Evolutionary conservation across 2,797 vertebrate genomes (phyloP), one percentile per base, ranked within the genome.

Genomic region (Anguilla megastoma): DNA sequence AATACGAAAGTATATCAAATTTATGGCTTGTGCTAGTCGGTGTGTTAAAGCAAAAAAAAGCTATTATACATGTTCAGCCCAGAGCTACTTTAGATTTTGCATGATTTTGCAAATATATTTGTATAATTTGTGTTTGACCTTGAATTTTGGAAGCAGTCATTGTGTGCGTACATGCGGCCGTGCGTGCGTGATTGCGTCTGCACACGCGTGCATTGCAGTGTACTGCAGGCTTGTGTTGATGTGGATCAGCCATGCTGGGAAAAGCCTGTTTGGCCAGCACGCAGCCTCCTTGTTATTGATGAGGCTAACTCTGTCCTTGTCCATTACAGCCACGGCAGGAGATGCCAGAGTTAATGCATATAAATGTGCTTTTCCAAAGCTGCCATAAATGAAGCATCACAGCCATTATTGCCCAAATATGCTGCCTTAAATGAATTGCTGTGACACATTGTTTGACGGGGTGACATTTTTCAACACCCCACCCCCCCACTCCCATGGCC

Each of bases 281-380:
- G 45, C 45, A n/a, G 18, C 41, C 18, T 76, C 21, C 45, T 50
- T 50, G 41, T 82, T 82, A 82, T 82, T 82, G 45, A 82, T 82
- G 79, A 50, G 18, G 41, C 79, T 82, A 27, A 9, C 21, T 82
- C 41, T 82, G 79, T 82, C 79, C 79, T 50, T 82, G 79, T 50
- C 45, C 21, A 24, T 50, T 50, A n/a, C 79, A 50, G 79, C 45
- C 79, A 12, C 45, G 24, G 79, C 79, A 82, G 41, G 79, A n/a
- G 41, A 82, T 50, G 79, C 79, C 76, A 27, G 45, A 21, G 45
- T n/a, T 82, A 82, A 82, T 82, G 79, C 79, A n/a, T 82, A 82
- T 82, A 50, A 82, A 82, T 82, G 79, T 50, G 41, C 76, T 82
- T 50, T 50, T 50, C 79, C 36, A 50, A 27, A 82, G 79, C 79